Evolutionary conservation across 2,113 vertebrate species (phyloP), one percentile per base, ranked within the genome.

Genomic region (Microtus ochrogaster): DNA sequence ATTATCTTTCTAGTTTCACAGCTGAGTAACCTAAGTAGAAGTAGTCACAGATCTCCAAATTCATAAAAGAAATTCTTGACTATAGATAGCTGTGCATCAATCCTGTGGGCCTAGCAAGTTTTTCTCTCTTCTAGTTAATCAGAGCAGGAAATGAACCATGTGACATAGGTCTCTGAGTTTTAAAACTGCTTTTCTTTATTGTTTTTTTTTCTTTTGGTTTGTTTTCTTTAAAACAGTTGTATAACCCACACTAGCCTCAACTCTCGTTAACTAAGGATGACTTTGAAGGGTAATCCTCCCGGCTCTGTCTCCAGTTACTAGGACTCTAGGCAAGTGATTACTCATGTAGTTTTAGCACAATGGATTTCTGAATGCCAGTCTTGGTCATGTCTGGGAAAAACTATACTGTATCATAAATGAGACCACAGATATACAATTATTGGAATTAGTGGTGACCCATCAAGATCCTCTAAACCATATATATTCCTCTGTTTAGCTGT

Each of bases 391-490:
- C 81, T 44, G 17, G 33, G 39, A 26, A 24, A 4, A 8, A 14
- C 13, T 66, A 6, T 22, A 30, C 1, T 16, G 1, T 28, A 44
- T 41, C 0, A 19, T 8, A 17, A 65, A 1, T 47, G 36, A 90
- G 22, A 1, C 1, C 3, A 12, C 0, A 61, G 4, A 22, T 44
- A 14, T 19, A 2, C 11, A 16, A 79, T 52, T 70, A 47, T 22
- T 58, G 41, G 41, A 89, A 44, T 2, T 39, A 3, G 3, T 9
- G 66, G 1, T 61, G 26, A 78, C 12, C 39, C 14, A 17, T 24
- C 5, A 66, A 36, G 52, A 70, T 8, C 4, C 28, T 13, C 17
- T 39, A 70, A 61, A 33, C 28, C 16, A 85, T 5, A 17, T 0
- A 39, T 47, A n/a, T 19, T 65, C 33, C 26, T 65, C 4, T 52